Evolutionary conservation across 2,113 vertebrate genomes (phyloP), one percentile per base, ranked within the genome.

Genomic region (Dinomys branickii): DNA sequence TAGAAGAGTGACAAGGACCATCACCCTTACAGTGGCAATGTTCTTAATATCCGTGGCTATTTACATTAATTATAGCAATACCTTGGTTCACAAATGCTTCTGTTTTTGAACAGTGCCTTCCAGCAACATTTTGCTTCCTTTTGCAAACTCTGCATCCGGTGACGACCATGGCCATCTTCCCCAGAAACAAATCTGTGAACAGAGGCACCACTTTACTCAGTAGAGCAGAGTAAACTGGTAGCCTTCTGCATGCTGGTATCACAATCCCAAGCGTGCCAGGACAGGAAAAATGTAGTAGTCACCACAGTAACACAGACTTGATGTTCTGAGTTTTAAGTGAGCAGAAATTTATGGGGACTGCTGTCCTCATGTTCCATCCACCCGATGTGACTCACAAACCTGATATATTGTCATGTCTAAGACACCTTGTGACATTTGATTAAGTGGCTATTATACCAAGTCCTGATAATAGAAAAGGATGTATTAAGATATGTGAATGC

Each of bases 351-450:
- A 38, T 33, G 44, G 89, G 13, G 50, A 54, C 20, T 16, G 28
- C 67, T 80, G 8, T 22, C 3, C 3, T 80, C 56, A 3, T 41
- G n/a, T 56, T 80, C 71, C 78, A 30, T 71, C 88, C 73, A 67
- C 33, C 92, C 58, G 77, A 61, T n/a, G 86, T 38, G 73, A 96
- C 87, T 92, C 75, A 41, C 28, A 24, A 65, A 41, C 12, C 47
- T 91, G 88, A 90, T 73, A 5, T 11, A 84, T 89, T 35, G 88
- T 47, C 17, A 11, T 24, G 50, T 58, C 28, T 47, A 95, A 91
- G 96, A 93, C 56, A 93, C 54, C 91, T 50, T 5, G 67, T 81
- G 93, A 94, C 88, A 96, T 92, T 93, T 97, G 93, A 96, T 96
- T 90, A 96, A 97, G 90, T 91, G 82, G 30, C 80, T 71, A 90